These are phyloP conservation scores for Macrostomum lignano DNA, from an alignment of 1,140 invertebrate genomes.

Conservation along the genomic window DNA sequence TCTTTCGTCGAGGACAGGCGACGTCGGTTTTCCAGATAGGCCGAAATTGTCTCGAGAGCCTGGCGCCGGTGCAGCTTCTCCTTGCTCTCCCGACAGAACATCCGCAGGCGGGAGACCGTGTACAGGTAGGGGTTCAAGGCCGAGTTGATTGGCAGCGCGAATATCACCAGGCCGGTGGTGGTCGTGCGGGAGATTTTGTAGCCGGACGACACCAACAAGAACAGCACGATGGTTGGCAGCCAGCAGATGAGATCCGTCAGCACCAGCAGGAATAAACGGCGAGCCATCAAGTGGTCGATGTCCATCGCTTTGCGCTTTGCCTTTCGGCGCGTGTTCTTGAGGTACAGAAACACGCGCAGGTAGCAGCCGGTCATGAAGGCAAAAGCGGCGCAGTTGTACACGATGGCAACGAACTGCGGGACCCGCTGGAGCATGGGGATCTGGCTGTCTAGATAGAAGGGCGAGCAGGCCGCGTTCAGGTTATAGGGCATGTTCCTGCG, in stretches of 20 bases:
- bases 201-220: constrained; percentile 5
- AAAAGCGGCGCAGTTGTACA: constrained; percentile 25
- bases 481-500: constrained; percentile 21
- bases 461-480: constrained; percentile 23
- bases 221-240: constrained; percentile 38
- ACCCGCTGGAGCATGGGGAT: constrained; percentile 26
- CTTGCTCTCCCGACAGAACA: too few species aligned
- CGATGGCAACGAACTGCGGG: constrained; percentile 22
- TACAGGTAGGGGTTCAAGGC: constrained; percentile 9
- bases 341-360: constrained; percentile 32
- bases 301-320: too few species aligned
- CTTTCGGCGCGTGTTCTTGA: too few species aligned
- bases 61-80: too few species aligned
- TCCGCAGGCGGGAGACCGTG: constrained; percentile 6
- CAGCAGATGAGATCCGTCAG: constrained; percentile 43
- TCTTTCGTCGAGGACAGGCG: too few species aligned
- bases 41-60: too few species aligned
- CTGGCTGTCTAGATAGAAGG: constrained; percentile 20
- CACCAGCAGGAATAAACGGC: constrained; percentile 45
- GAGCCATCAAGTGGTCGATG: too few species aligned
- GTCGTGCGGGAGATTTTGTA: constrained; percentile 9
- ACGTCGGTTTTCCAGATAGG: too few species aligned
- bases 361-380: constrained; percentile 24
- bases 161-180: constrained; percentile 9
- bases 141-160: constrained; percentile 8